Percentiles rank a stretch among this genome's conserved stretches.
Evolutionary conservation across 92 coral and sea anemone genomes (phyloP).

Genomic region (Desmophyllum pertusum): DNA sequence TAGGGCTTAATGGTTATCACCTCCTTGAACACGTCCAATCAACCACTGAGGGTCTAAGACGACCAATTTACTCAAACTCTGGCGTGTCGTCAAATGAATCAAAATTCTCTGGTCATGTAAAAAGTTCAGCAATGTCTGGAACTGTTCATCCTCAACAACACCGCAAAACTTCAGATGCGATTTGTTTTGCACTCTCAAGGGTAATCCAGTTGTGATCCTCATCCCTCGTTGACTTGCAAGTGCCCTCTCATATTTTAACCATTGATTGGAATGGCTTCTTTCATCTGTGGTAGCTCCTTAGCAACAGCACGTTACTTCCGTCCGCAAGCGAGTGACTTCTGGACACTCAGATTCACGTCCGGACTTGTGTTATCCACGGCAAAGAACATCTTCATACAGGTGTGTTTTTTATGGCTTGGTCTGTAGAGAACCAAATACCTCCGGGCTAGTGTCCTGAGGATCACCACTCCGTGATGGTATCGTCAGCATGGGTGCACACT

Average conservation of each 20-base stretch:
- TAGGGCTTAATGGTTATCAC: constrained; percentile 38
- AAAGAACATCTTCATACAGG: constrained; percentile 12
- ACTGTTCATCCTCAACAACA: not conserved
- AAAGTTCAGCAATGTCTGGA: constrained; percentile 5
- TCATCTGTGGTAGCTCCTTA: not conserved
- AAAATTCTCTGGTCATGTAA: not conserved
- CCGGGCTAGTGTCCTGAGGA: constrained; percentile 21
- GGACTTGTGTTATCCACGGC: constrained; percentile 45
- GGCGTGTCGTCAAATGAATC: not conserved
- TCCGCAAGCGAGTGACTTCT: constrained; percentile 24
- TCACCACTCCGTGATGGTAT: constrained; percentile 22
- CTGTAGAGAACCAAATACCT: constrained; percentile 6
- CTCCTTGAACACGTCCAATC: not conserved
- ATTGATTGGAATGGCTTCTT: constrained; percentile 15
- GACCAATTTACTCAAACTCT: not conserved
- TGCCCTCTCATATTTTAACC: constrained; percentile 42
- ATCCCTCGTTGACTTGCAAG: not conserved
- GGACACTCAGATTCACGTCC: constrained; percentile 3
- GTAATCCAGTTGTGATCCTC: constrained; percentile 3
- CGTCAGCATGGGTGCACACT: constrained; percentile 17
- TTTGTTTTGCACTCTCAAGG: constrained; percentile 9
- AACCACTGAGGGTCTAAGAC: not conserved
- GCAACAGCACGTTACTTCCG: not conserved
- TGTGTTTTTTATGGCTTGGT: not conserved
- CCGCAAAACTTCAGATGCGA: constrained; percentile 27